Evolutionary conservation across 2,113 vertebrate species (phyloP), one percentile per base, ranked within the genome.

Genomic region (Passer domesticus): DNA sequence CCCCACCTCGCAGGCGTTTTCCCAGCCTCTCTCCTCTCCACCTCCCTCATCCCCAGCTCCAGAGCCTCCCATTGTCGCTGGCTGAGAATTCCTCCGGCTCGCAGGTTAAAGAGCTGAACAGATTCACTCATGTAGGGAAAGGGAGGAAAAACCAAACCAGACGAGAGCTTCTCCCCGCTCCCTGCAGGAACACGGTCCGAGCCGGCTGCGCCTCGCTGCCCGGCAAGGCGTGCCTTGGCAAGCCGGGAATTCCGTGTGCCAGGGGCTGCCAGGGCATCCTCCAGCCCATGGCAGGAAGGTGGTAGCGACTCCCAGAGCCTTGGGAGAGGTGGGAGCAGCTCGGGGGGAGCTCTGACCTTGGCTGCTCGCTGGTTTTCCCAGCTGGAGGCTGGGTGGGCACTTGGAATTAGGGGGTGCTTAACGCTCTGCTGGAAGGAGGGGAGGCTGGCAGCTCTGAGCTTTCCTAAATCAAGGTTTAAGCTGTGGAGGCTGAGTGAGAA

Each of bases 1-100:
- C 89, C 90, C 87, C 95, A 89, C 94, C 94, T 94, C 90, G 94
- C 77, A 6, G 30, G 27, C 7, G 46, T 30, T 78, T 23, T 74
- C 88, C 60, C 86, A 64, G 73, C 50, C 74, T 49, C 72, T 56
- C 72, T 74, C 37, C 63, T 90, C 64, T 64, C 87, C 66, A 7
- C 86, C 73, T 83, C 81, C 68, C 31, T 37, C 94, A 69, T 30
- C 46, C 67, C 59, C 75, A 5, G 74, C 92, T 92, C 83, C 37
- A 58, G 69, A 60, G 62, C 94, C 75, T 95, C 89, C 84, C 46
- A 12, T 87, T 74, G 94, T 73, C 2, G 4, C 37, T 12, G 70
- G 82, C 81, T 46, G 70, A 76, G 87, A 46, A 91, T 91, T 87
- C 89, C 84, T 76, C 7, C 2, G 1, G 44, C 80, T 92, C 60